A percentile compares a stretch with the other conserved stretches of the same genome.
Evolutionary conservation across 2,113 vertebrate species (phyloP).

Genomic region (Seriola aureovittata): DNA sequence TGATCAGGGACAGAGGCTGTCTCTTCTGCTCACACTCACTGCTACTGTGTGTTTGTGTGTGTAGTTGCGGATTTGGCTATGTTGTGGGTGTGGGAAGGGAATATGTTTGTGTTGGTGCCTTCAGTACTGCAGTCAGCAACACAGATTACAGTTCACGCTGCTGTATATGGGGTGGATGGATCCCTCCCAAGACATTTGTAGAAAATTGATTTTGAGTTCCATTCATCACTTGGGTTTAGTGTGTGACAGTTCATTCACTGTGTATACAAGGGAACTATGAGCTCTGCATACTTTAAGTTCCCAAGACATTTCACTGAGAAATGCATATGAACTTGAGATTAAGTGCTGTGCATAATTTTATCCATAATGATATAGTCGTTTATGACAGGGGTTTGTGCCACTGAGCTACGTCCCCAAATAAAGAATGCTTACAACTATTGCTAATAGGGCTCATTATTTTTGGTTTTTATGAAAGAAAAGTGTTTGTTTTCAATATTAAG

Average conservation of each 20-base stretch:
- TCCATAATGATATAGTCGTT: conserved; percentile 56
- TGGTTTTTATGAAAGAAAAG: neutral
- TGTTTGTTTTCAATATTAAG: neutral
- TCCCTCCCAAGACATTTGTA: conserved; percentile 67
- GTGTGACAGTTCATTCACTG: conserved; percentile 73
- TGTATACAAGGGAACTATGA: conserved; percentile 59
- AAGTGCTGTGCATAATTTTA: conserved; percentile 55
- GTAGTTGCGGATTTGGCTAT: conserved; percentile 47
- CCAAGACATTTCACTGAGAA: conserved; percentile 58
- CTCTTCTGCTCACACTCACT: conserved; percentile 67
- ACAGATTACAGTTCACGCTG: conserved; percentile 60
- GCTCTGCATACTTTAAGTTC: conserved; percentile 65
- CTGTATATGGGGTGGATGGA: conserved; percentile 57
- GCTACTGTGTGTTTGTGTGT: conserved; percentile 36
- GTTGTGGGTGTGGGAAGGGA: conserved; percentile 62
- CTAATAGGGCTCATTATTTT: conserved; percentile 1
- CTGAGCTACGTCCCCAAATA: conserved; percentile 24
- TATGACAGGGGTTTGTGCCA: conserved; percentile 36
- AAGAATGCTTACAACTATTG: neutral
- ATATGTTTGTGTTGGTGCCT: conserved; percentile 61
- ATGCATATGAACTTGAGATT: conserved; percentile 59
- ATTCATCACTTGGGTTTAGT: conserved; percentile 71
- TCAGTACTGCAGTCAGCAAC: conserved; percentile 45
- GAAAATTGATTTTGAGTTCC: conserved; percentile 75
- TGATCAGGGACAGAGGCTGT: conserved; percentile 78